Evolutionary conservation across 1,140 invertebrate species (phyloP).

Genomic region (Drosophila chauvacae): DNA sequence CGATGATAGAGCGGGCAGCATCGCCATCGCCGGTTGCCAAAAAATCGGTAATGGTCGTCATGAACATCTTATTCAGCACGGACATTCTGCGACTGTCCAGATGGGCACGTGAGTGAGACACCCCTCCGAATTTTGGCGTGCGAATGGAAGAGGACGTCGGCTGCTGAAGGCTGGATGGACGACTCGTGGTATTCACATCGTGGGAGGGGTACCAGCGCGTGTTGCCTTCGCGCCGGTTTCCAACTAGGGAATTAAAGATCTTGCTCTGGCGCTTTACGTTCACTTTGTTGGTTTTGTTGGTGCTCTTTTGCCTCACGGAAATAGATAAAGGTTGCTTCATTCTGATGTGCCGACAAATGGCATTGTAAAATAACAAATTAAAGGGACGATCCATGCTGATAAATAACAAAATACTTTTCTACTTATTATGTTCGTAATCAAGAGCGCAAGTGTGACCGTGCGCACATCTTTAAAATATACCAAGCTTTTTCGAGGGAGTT

Average conservation of each 20-base stretch:
- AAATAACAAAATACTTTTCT: not conserved
- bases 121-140: constrained; percentile 57
- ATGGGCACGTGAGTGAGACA: constrained; percentile 52
- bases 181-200: constrained; percentile 10
- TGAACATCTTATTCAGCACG: constrained; percentile 91
- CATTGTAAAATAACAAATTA: not conserved
- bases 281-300: not conserved
- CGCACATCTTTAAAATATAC: not conserved
- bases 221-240: constrained; percentile 62
- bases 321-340: not conserved
- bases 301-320: constrained; percentile 24
- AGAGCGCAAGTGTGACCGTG: constrained; percentile 1
- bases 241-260: constrained; percentile 70
- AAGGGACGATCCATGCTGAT: constrained; percentile 1
- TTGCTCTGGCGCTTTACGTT: constrained; percentile 59
- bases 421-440: constrained; percentile 1
- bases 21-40: constrained; percentile 88
- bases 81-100: constrained; percentile 85
- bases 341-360: not conserved
- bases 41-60: constrained; percentile 90
- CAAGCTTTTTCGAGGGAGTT: not conserved
- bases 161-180: constrained; percentile 20
- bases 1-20: constrained; percentile 86
- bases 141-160: constrained; percentile 39
- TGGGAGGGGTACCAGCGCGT: constrained; percentile 65